These are phyloP conservation scores for Ganaspis sp. DNA, from an alignment of 1,140 invertebrate species.

Conservation along the genomic window DNA sequence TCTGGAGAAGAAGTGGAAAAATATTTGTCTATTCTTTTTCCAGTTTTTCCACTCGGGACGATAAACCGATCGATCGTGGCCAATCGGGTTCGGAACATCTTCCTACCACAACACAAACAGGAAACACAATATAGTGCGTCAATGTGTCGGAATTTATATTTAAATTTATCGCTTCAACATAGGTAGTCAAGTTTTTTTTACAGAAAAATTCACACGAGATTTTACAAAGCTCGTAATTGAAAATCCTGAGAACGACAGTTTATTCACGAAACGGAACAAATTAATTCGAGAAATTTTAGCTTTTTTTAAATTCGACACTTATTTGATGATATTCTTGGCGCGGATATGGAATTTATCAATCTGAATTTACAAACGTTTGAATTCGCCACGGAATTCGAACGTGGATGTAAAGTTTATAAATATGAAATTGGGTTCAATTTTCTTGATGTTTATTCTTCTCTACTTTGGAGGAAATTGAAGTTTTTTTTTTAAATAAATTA, in stretches of 20 bases:
- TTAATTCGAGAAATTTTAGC: too few relatives aligned
- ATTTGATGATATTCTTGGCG: too few relatives aligned
- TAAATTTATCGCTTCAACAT: conserved; percentile 17
- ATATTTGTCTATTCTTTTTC: conserved; percentile 27
- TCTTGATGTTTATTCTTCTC: too few relatives aligned
- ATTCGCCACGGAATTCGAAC: too few relatives aligned
- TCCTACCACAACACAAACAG: conserved; percentile 11
- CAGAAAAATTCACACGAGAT: conserved; percentile 9
- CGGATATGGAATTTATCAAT: too few relatives aligned
- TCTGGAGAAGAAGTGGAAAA: background rate
- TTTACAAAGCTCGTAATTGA: conserved; percentile 24
- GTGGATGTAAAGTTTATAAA: too few relatives aligned
- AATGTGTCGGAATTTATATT: conserved; percentile 20
- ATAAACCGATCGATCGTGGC: conserved; percentile 2
- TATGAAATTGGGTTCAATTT: too few relatives aligned
- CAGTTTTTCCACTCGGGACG: conserved; percentile 12
- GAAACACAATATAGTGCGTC: background rate
- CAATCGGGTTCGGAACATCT: conserved; percentile 21
- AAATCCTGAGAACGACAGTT: background rate
- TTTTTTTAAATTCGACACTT: too few relatives aligned
- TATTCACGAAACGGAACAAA: background rate
- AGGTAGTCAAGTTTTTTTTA: conserved; percentile 5
- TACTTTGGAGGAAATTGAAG: too few relatives aligned
- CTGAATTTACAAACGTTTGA: too few relatives aligned
- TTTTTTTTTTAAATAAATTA: too few relatives aligned